phyloP scores from a whole-genome alignment of 1,140 invertebrate genomes.

The Monochamus saltuarius region DNA sequence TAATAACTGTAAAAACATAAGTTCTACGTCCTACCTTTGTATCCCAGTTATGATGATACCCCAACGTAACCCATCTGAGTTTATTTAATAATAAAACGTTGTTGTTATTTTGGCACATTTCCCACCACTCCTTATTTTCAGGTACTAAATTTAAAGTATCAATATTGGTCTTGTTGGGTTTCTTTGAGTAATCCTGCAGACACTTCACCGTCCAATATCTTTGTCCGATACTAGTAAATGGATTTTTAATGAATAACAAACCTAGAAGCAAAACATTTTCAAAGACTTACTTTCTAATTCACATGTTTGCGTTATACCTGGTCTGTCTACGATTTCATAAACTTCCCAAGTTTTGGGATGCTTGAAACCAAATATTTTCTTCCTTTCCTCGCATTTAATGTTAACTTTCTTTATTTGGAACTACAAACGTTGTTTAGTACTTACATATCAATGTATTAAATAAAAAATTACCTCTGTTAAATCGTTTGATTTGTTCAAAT shows the following conservation, averaged over 20 bases:
- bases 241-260: slow-evolving; percentile 79
- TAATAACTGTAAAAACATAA: too few species aligned
- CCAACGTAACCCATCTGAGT: slow-evolving; percentile 87
- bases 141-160: slow-evolving; percentile 58
- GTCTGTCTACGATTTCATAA: slow-evolving; percentile 58
- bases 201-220: slow-evolving; percentile 80
- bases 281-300: background rate
- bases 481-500: slow-evolving; percentile 46
- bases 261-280: slow-evolving; percentile 53
- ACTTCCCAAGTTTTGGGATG: slow-evolving; percentile 58
- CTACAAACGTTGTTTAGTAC: slow-evolving; percentile 32
- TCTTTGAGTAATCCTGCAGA: slow-evolving; percentile 72
- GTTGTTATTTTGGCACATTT: slow-evolving; percentile 44
- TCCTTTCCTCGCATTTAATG: slow-evolving; percentile 4
- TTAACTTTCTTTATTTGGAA: slow-evolving; percentile 41
- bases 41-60: slow-evolving; percentile 96
- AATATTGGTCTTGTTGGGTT: slow-evolving; percentile 80
- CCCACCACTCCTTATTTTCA: slow-evolving; percentile 51
- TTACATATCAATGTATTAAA: background rate
- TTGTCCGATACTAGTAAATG: slow-evolving; percentile 76
- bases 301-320: slow-evolving; percentile 51
- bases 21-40: slow-evolving; percentile 67
- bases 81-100: slow-evolving; percentile 58
- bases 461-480: slow-evolving; percentile 11
- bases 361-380: slow-evolving; percentile 54